Evolutionary conservation across 2,797 vertebrate species (phyloP).

Genomic region (Catostomus latipinnis): DNA sequence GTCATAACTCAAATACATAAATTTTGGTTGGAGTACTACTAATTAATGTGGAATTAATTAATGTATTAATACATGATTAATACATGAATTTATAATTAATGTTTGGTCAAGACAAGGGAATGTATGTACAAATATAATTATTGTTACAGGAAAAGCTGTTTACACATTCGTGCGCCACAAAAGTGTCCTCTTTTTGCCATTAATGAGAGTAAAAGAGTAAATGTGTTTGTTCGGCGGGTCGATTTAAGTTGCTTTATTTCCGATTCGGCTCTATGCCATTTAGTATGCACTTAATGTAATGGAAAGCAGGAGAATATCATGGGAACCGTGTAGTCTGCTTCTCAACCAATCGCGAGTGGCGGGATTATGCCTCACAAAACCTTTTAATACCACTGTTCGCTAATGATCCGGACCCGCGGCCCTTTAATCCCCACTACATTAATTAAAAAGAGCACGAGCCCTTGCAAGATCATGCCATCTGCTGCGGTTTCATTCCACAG

Average conservation of each 20-base stretch:
- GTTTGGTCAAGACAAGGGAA: too few species aligned
- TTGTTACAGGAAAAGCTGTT: slow-evolving; percentile 1
- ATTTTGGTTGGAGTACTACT: too few species aligned
- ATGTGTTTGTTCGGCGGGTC: slow-evolving; percentile 75
- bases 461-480: slow-evolving; percentile 79
- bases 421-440: slow-evolving; percentile 83
- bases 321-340: slow-evolving; percentile 70
- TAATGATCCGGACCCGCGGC: slow-evolving; percentile 83
- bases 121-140: too few species aligned
- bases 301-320: slow-evolving; percentile 79
- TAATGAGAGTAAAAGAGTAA: slow-evolving; percentile 58
- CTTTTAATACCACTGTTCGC: slow-evolving; percentile 84
- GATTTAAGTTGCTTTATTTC: slow-evolving; percentile 55
- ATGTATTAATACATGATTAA: too few species aligned
- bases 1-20: too few species aligned
- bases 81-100: too few species aligned
- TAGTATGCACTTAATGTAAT: slow-evolving; percentile 75
- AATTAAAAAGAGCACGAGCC: slow-evolving; percentile 83
- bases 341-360: slow-evolving; percentile 75
- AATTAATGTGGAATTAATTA: too few species aligned
- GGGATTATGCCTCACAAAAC: slow-evolving; percentile 83
- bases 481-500: slow-evolving; percentile 75
- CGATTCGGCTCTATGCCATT: slow-evolving; percentile 73
- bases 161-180: background rate
- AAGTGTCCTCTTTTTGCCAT: slow-evolving; percentile 26